Evolutionary conservation across 2,797 vertebrate genomes (phyloP), one percentile per base, ranked within the genome.

Genomic region (Atherinosoma microstoma): DNA sequence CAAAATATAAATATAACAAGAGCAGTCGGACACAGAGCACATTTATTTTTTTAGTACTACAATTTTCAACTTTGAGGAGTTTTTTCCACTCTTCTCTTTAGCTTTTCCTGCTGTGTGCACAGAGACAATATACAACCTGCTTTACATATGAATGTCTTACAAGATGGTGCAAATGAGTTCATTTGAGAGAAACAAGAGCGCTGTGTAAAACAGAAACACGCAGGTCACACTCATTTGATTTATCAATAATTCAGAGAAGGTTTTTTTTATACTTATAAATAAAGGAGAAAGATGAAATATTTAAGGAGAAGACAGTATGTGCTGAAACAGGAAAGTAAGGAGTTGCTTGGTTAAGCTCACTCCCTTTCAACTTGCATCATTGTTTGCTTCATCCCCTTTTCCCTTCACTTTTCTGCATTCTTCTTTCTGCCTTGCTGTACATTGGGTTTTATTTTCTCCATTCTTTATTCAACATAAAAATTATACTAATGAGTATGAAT

Each of bases 251-350:
- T 80, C 11, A 90, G 29, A 1, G 1, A 54, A 2, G 64, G 0
- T 67, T 70, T 80, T 71, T 64, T 71, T 65, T 61, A 56, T 32
- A 45, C 57, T 66, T 83, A 84, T 72, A 89, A 75, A 89, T 82
- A 42, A 77, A 73, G n/a, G 0, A 30, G 60, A 64, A 51, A 47
- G 38, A 86, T 84, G 13, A 90, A 88, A 87, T 82, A 87, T 86
- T 76, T 61, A 85, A 73, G 51, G 51, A 32, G 30, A 30, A 29
- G 66, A 45, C 47, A 36, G 69, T 16, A 67, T 73, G 35, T 73
- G 10, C 49, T 67, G 6, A 75, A 71, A 70, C 8, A 74, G 78
- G 65, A 72, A 83, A 80, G 73, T 74, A 35, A 75, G 61, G 58
- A 72, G 82, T 79, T 24, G 76, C 18, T 6, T 0, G 3, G 79